A percentile compares a stretch with the other conserved stretches of the same genome.
Evolutionary conservation across 2,888 invertebrate genomes (phyloP).

Genomic region (Orthonychiurus folsomi): DNA sequence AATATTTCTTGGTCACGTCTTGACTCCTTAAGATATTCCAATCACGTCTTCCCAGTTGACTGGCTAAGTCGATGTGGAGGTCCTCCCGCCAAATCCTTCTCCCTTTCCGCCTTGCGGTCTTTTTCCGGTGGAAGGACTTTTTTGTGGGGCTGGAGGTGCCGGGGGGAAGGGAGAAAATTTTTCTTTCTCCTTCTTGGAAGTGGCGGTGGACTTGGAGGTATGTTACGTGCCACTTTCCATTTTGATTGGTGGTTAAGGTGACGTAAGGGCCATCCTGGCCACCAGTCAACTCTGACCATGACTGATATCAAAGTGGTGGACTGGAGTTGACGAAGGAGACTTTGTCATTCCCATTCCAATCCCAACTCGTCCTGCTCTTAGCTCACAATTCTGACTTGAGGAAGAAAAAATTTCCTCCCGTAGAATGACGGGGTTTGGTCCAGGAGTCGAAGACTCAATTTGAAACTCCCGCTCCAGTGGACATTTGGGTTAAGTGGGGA

Average conservation of each 20-base stretch:
- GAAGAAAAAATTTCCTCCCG: too few species aligned
- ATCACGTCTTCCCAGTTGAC: conserved; percentile 3
- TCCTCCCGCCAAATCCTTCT: background rate
- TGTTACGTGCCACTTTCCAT: background rate
- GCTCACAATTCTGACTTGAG: too few species aligned
- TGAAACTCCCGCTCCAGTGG: too few species aligned
- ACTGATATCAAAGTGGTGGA: background rate
- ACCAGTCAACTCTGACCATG: background rate
- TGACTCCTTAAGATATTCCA: conserved; percentile 1
- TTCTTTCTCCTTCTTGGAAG: too few species aligned
- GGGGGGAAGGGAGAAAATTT: background rate
- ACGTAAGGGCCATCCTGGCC: too few species aligned
- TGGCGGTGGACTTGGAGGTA: too few species aligned
- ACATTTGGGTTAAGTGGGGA: background rate
- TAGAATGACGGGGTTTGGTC: too few species aligned
- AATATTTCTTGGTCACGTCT: conserved; percentile 10
- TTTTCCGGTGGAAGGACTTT: too few species aligned
- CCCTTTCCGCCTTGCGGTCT: background rate
- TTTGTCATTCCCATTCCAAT: background rate
- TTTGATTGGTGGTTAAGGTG: too few species aligned
- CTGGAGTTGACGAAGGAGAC: background rate
- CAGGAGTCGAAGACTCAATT: background rate
- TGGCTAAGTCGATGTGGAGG: background rate
- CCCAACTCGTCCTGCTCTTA: background rate
- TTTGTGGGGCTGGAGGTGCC: background rate